These are phyloP conservation scores for Lutjanus argentimaculatus DNA, from an alignment of 2,797 vertebrate species.

Conservation along the genomic window DNA sequence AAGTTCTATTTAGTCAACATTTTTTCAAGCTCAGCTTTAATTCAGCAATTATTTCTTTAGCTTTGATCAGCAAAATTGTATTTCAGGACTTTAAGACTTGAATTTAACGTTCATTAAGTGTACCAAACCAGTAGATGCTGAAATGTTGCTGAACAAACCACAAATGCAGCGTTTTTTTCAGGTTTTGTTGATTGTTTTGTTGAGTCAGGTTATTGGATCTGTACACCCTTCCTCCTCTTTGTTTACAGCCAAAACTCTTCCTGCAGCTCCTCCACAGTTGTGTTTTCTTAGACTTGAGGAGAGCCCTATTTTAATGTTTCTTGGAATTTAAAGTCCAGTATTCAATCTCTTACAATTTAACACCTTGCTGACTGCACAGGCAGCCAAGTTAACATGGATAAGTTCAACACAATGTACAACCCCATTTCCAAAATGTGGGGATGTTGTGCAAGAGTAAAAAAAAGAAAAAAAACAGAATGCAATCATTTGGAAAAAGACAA, in stretches of 20 bases:
- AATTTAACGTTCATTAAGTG: background rate
- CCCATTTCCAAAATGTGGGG: too few relatives aligned
- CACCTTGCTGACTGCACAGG: background rate
- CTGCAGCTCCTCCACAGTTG: constrained; percentile 2
- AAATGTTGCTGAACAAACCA: constrained; percentile 13
- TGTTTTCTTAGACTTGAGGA: background rate
- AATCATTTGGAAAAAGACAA: too few relatives aligned
- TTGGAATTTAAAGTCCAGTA: background rate
- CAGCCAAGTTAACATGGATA: too few relatives aligned
- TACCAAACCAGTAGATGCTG: background rate
- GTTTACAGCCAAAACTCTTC: constrained; percentile 6
- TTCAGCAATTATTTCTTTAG: background rate
- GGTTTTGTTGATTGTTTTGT: constrained; percentile 10
- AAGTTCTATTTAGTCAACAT: background rate
- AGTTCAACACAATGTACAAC: too few relatives aligned
- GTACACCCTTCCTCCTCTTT: constrained; percentile 1
- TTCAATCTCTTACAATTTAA: background rate
- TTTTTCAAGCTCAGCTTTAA: background rate
- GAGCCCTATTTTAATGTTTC: background rate
- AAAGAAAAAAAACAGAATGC: too few relatives aligned
- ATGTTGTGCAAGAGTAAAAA: too few relatives aligned
- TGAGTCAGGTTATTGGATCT: constrained; percentile 28
- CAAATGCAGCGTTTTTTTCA: background rate
- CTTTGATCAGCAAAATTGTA: constrained; percentile 21
- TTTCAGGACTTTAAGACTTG: constrained; percentile 16